Evolutionary conservation across 2,797 vertebrate genomes (phyloP), one percentile per base, ranked within the genome.

Genomic region (Pangasius sanitwongsei): DNA sequence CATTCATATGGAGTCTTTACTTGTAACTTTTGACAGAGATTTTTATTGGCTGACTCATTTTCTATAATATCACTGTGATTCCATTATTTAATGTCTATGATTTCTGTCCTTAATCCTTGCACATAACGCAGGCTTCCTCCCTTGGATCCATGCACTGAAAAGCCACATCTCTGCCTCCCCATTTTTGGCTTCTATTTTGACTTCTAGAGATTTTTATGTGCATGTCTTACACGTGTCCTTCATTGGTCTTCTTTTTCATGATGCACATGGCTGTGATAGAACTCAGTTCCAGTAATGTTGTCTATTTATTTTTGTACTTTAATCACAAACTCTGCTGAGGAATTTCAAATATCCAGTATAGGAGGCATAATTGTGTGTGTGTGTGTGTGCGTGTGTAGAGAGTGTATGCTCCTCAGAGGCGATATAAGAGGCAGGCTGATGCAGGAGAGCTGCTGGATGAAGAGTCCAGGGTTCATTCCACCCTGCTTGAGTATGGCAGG

Each of bases 401-500:
- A 4, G 95, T 97, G 83, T 99, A 99, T 95, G 98, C 97, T 92
- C 98, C 98, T 6, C 97, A 96, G 92, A 97, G 98, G 89, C 98
- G 97, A 91, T 99, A 99, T 65, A 97, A 95, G 92, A 95, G 98
- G 86, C 98, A 98, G 88, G 93, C 89, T 31, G 97, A 97, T 72
- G 97, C 97, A 31, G 97, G 95, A 63, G 95, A 97, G 48, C 94
- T 98, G 85, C 91, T 96, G 2, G 98, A 99, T 50, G 98, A 99
- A 91, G 98, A 99, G 89, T 99, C 97, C 31, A 97, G 97, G 87
- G 96, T 99, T 92, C 98, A 98, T 78, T 97, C 98, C 85, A 99
- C 98, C 0, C 96, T 99, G 88, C 89, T 99, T 94, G 98, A 99
- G 91, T 99, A 99, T 1, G 98, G 98, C 94, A 98, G 98, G 97